Evolutionary conservation across 2,888 invertebrate species (phyloP), one percentile per base, ranked within the genome.

Genomic region (Polia nebulosa): DNA sequence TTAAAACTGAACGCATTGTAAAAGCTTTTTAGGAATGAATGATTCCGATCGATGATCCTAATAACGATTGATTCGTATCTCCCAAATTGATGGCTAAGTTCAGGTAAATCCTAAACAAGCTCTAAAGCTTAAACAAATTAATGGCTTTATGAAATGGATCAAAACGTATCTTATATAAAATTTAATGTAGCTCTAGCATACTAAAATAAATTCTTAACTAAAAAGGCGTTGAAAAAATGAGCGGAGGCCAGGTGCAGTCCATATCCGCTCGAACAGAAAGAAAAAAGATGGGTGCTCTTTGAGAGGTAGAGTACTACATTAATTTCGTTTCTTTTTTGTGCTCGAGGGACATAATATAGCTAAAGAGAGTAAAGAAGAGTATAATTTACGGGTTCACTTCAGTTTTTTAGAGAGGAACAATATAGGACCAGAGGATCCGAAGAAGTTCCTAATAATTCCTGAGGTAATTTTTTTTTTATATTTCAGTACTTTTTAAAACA

Each of bases 221-320:
- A 63, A 80, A 84, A 78, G 78, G 64, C 67, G 76, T 78, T 78
- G 81, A 87, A 89, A 89, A 89, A 88, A 82, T 82, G 82, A 86
- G 84, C 76, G 80, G 76, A 84, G 83, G 89, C 95, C 95, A 95
- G 95, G 95, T 95, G 95, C 93, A 87, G 85, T 87, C 86, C 83
- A 90, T 91, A 94, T 94, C 94, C 94, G 93, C 84, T 83, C 84
- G 77, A 82, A 85, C 75, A 78, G 62, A 77, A 84, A 86, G 83
- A 87, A 92, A 91, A 93, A 72, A 70, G 32, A 87, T 80, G 78
- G 70, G 78, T 85, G 87, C 86, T 87, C 86, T 84, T 82, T 81
- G 84, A 87, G 86, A 78, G 58, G 61, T 77, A 78, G 67, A 74
- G 70, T 68, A 72, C 73, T 56, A 76, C 63, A 59, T 64, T 41